Conservation (phyloP, 2,888 invertebrate species). For the Dusona sp. region DNA sequence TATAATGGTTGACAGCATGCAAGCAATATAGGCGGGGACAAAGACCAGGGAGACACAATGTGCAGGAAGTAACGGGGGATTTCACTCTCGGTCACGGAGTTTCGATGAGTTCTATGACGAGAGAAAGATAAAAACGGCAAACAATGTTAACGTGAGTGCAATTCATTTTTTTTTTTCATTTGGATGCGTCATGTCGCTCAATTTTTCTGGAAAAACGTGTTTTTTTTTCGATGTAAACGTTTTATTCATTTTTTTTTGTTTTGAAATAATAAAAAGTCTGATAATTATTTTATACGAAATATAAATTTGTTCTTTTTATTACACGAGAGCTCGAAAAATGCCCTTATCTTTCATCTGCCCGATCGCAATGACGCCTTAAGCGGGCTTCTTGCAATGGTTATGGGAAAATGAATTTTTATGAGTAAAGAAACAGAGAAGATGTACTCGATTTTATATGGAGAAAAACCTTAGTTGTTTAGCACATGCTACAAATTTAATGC, state of each 20-base stretch:
- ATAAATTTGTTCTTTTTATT: background rate
- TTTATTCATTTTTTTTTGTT: background rate
- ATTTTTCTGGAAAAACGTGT: background rate
- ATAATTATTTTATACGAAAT: too few relatives aligned
- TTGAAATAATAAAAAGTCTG: too few relatives aligned
- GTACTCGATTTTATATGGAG: background rate
- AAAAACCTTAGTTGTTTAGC: background rate
- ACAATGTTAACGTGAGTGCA: background rate
- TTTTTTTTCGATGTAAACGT: background rate
- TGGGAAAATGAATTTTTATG: too few relatives aligned
- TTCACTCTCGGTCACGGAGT: constrained; percentile 60
- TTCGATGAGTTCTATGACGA: constrained; percentile 18
- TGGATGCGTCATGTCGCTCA: background rate
- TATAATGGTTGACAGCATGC: constrained; percentile 29
- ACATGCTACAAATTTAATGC: background rate
- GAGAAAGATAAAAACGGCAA: constrained; percentile 19
- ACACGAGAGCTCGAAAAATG: background rate
- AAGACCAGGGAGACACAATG: constrained; percentile 48
- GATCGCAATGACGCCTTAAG: background rate
- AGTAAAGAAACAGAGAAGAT: background rate
- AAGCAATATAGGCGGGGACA: constrained; percentile 27
- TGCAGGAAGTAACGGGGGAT: constrained; percentile 62
- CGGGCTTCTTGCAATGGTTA: background rate
- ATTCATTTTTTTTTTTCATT: background rate
- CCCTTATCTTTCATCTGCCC: background rate